phyloP scores from a whole-genome alignment of 2,888 invertebrate genomes.

The Thymelicus sylvestris region DNA sequence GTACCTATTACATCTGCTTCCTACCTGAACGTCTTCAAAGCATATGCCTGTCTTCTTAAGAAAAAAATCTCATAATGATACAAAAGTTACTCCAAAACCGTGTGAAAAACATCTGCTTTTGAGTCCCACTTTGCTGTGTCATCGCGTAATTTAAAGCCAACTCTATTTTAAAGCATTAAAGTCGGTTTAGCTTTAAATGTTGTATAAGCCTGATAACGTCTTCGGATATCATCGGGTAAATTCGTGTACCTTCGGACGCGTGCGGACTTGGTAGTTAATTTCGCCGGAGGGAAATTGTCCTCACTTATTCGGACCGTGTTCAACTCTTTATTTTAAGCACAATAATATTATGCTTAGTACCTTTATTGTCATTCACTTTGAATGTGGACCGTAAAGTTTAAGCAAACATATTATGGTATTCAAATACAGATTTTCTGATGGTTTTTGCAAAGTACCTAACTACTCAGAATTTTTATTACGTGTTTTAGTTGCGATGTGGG shows the following conservation, averaged over 20 bases:
- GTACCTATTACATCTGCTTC: slow-evolving; percentile 59
- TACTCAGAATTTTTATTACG: background rate
- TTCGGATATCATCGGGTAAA: slow-evolving; percentile 60
- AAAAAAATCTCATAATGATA: slow-evolving; percentile 78
- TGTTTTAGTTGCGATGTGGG: too few relatives aligned
- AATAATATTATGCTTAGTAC: slow-evolving; percentile 51
- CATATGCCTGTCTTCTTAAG: slow-evolving; percentile 66
- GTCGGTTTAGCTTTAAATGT: slow-evolving; percentile 25
- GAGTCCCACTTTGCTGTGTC: slow-evolving; percentile 38
- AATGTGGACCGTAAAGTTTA: slow-evolving; percentile 52
- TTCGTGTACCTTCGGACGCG: slow-evolving; percentile 61
- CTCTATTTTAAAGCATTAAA: slow-evolving; percentile 30
- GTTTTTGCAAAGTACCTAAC: background rate
- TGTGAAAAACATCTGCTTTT: slow-evolving; percentile 78
- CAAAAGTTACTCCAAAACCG: slow-evolving; percentile 73
- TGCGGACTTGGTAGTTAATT: slow-evolving; percentile 42
- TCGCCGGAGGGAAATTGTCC: slow-evolving; percentile 56
- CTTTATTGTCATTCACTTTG: slow-evolving; percentile 57
- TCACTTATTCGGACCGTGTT: slow-evolving; percentile 53
- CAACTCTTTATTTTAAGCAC: slow-evolving; percentile 52
- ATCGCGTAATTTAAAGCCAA: slow-evolving; percentile 41
- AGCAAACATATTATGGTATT: slow-evolving; percentile 42
- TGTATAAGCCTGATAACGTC: slow-evolving; percentile 50
- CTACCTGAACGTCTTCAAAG: slow-evolving; percentile 70
- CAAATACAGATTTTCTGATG: slow-evolving; percentile 12